Percentiles rank a stretch among this genome's conserved stretches.
These are phyloP conservation scores for Poecilia wingei DNA, from an alignment of 2,797 vertebrate species.

Conservation along the genomic window DNA sequence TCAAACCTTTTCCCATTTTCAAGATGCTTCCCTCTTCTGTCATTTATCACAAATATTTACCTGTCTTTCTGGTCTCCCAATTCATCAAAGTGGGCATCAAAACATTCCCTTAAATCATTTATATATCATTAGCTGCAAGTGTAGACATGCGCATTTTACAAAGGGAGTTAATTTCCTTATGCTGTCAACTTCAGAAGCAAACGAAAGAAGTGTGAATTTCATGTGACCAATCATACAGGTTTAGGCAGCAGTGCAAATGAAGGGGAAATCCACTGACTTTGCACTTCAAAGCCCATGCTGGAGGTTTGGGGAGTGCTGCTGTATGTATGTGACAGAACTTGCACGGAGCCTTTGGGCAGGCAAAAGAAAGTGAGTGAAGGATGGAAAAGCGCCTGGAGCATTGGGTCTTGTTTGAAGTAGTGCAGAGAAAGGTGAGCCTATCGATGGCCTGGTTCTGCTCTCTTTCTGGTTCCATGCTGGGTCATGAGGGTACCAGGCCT, in stretches of 20 bases:
- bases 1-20: slow-evolving; percentile 10
- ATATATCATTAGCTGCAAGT: neutral
- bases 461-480: neutral
- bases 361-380: slow-evolving; percentile 3
- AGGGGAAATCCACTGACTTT: neutral
- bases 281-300: neutral
- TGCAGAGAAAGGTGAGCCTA: slow-evolving; percentile 4
- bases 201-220: neutral
- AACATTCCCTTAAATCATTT: neutral
- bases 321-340: neutral
- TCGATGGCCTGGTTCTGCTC: neutral
- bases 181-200: slow-evolving; percentile 5
- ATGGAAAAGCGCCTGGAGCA: slow-evolving; percentile 18
- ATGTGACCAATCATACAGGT: slow-evolving; percentile 2
- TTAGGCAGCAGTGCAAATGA: neutral
- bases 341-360: neutral
- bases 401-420: neutral
- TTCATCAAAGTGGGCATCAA: neutral
- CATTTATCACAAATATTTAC: neutral
- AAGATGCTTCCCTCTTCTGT: slow-evolving; percentile 9
- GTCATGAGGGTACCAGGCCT: neutral
- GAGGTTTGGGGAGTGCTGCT: neutral
- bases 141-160: neutral
- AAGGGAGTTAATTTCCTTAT: neutral
- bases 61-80: neutral